Evolutionary conservation across 2,113 vertebrate species (phyloP).

Genomic region (Raja brachyura): DNA sequence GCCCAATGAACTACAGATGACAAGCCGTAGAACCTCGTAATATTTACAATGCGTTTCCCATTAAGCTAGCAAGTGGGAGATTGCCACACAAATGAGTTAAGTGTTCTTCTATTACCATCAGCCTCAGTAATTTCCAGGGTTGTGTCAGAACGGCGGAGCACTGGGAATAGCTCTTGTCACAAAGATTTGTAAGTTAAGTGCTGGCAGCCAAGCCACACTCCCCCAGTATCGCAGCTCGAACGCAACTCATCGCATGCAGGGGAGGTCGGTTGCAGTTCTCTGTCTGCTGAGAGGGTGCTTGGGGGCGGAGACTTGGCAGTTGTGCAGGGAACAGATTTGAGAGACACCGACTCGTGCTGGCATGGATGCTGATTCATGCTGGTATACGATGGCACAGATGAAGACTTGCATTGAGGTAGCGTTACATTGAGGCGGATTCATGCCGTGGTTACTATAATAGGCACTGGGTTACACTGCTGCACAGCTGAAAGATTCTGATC

Average conservation of each 20-base stretch:
- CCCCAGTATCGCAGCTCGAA: too few relatives aligned
- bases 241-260: background rate
- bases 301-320: background rate
- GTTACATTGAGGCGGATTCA: too few relatives aligned
- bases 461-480: too few relatives aligned
- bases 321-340: background rate
- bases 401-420: too few relatives aligned
- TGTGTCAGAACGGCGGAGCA: background rate
- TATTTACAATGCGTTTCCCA: background rate
- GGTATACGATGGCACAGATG: background rate
- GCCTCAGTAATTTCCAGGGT: slow-evolving; percentile 15
- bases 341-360: too few relatives aligned
- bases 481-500: too few relatives aligned
- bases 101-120: background rate
- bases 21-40: background rate
- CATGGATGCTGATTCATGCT: background rate
- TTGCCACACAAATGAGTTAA: slow-evolving; percentile 21
- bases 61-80: slow-evolving; percentile 15
- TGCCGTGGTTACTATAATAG: too few relatives aligned
- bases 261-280: background rate
- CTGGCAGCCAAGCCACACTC: background rate
- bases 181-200: slow-evolving; percentile 18
- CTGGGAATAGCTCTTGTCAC: slow-evolving; percentile 26
- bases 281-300: background rate
- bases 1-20: background rate